phyloP scores from a whole-genome alignment of 2,888 invertebrate genomes.

The Drosophila silvestris region DNA sequence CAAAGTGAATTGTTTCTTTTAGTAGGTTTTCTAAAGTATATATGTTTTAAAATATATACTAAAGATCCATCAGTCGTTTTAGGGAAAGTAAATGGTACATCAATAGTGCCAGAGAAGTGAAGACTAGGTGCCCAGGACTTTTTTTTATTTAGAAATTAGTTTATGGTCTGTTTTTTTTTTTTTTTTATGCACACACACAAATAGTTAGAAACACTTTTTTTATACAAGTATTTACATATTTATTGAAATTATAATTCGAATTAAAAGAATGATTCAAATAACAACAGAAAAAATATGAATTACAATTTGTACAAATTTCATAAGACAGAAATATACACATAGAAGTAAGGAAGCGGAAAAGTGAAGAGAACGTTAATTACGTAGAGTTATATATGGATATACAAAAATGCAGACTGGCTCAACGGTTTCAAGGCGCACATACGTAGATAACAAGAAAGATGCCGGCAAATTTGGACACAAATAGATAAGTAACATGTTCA shows the following conservation, averaged over 20 bases:
- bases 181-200: constrained; percentile 59
- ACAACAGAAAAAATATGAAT: constrained; percentile 29
- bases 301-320: constrained; percentile 51
- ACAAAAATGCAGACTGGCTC: constrained; percentile 74
- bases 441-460: constrained; percentile 66
- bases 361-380: constrained; percentile 42
- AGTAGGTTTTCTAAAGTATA: constrained; percentile 9
- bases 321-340: constrained; percentile 60
- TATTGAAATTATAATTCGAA: constrained; percentile 43
- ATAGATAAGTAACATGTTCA: constrained; percentile 37
- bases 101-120: constrained; percentile 42
- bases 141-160: constrained; percentile 22
- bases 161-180: constrained; percentile 9
- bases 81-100: constrained; percentile 36
- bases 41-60: constrained; percentile 11
- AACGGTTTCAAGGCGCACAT: constrained; percentile 69
- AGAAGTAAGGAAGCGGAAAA: constrained; percentile 52
- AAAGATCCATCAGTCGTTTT: constrained; percentile 17
- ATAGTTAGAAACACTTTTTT: constrained; percentile 41
- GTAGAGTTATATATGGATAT: constrained; percentile 40
- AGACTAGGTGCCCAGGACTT: constrained; percentile 54
- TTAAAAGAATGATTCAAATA: constrained; percentile 37
- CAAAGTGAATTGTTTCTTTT: background rate
- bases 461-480: constrained; percentile 53
- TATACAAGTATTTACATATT: constrained; percentile 43